Base-by-base conservation (phyloP, 2,888 invertebrate genomes). In the Drosophila maculinotata region DNA sequence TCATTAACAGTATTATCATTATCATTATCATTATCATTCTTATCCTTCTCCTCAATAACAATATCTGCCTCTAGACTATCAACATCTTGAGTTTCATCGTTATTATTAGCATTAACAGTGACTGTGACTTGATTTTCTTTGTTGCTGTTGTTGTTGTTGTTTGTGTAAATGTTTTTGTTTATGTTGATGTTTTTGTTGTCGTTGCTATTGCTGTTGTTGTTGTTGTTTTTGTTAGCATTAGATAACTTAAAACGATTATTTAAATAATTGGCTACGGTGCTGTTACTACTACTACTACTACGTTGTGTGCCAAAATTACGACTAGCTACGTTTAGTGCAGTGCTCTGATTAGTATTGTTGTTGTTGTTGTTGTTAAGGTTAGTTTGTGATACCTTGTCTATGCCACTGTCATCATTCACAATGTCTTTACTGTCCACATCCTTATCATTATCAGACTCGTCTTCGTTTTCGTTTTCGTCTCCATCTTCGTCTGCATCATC, bases 211-310 rank as follows among this genome's bases (percentile, higher is more conserved):
- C n/a, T n/a, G n/a, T n/a, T 48, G 38, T 49, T 52, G 26, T 41
- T 60, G 35, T 31, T 31, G 25, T 44, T 53, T 49, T 63, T 76
- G 73, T 81, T 83, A 73, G 69, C 14, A 69, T 47, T 65, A 59
- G 57, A 45, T 66, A 72, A 69, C 74, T 84, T 88, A 77, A 67
- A 79, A 48, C 65, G 78, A 82, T 80, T 85, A 77, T 76, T 76
- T 69, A 75, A 77, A 89, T 87, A 89, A 83, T 89, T 87, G 77
- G 87, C 88, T 88, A 89, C 89, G 83, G 89, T 90, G 88, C 88
- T 89, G 76, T 88, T 89, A 76, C 76, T 86, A 80, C 77, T 74
- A 86, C 86, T 89, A 77, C 86, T 89, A 76, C 75, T 86, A 79
- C 76, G 73, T 62, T 83, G 73, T 83, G 78, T 69, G 70, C 69